Base-by-base conservation (phyloP, 2,113 vertebrate genomes). In the Merops nubicus region DNA sequence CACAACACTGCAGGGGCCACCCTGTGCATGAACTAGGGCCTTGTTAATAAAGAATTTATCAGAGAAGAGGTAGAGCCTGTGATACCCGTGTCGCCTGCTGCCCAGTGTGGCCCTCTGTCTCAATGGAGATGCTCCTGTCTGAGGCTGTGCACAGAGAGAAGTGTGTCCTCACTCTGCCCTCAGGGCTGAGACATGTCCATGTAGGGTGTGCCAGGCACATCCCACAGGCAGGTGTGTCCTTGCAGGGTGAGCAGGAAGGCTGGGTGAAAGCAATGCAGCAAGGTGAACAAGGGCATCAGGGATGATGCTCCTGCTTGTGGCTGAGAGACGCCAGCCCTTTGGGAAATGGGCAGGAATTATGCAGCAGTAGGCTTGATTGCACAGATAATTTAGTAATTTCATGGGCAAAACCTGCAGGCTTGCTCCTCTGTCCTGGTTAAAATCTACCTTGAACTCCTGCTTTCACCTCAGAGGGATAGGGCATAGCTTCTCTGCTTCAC, bases 151-250 rank as follows among this genome's bases (percentile, higher is more conserved):
- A 15, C 33, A 56, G 70, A n/a, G 7, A 59, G 18, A 48, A 22
- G 1, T 8, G 33, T 28, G 21, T 29, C 36, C 29, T 81, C 10
- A 21, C 18, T 45, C 43, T 70, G 25, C 62, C 59, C n/a, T 63
- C 0, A 0, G 38, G 29, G 26, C 14, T 48, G 51, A 65, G 23
- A 65, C 2, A 2, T 29, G 19, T 53, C 45, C 1, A 1, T 42
- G 17, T 5, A 18, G 17, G 4, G 22, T 50, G 40, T 65, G 12
- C 33, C 69, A 65, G 31, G 31, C 34, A 43, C 6, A 65, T 47
- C 11, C n/a, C 38, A 64, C 48, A 19, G 25, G 68, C 16, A 45
- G 45, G 43, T 28, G 50, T 40, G 38, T 47, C 22, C 29, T 4
- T 4, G 1, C 15, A 60, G 57, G 47, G 25, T 40, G 43, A 78